Base-by-base conservation (phyloP, 2,888 invertebrate genomes). In the Chorisops tibialis region DNA sequence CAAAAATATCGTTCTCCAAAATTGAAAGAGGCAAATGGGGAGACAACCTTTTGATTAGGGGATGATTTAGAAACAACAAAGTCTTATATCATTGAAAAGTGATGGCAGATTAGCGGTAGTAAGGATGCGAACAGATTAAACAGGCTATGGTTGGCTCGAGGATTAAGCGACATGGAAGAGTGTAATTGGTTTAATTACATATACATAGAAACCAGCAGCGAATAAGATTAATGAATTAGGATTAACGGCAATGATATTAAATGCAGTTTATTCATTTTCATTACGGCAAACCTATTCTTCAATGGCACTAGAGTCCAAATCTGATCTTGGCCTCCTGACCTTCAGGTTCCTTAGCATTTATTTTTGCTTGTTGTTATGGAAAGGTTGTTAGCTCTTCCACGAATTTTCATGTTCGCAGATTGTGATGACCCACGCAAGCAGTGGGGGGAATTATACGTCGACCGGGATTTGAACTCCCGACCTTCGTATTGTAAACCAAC, bases 71-170 rank as follows among this genome's bases (percentile, higher is more conserved):
- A 30, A 18, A n/a, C 41, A 24, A 35, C 30, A 30, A 30, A 22
- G 30, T 19, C n/a, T 30, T 45, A 45, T 43, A 19, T 43, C 35
- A 16, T 43, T 24, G 43, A 45, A 35, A 22, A 43, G 18, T 7
- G 16, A 3, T 38, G 24, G 41, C 43, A 21, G 14, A 43, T 21
- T 45, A 6, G 56, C 45, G 56, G 43, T 43, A 43, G 43, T 56
- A 1, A 56, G 45, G 56, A 56, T 56, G 56, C 43, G 56, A 45
- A 35, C 43, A 14, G 45, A 35, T 43, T 56, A 43, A 56, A 56
- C 43, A 45, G 56, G 43, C 45, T 56, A 56, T n/a, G 30, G 30
- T 56, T 45, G 43, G 21, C 37, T 37, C 11, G 22, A 14, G 21
- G 14, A 38, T 14, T 38, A 38, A 38, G 18, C 11, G 16, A 14